phyloP scores from a whole-genome alignment of 2,888 invertebrate genomes.

The Mythimna lalbum region DNA sequence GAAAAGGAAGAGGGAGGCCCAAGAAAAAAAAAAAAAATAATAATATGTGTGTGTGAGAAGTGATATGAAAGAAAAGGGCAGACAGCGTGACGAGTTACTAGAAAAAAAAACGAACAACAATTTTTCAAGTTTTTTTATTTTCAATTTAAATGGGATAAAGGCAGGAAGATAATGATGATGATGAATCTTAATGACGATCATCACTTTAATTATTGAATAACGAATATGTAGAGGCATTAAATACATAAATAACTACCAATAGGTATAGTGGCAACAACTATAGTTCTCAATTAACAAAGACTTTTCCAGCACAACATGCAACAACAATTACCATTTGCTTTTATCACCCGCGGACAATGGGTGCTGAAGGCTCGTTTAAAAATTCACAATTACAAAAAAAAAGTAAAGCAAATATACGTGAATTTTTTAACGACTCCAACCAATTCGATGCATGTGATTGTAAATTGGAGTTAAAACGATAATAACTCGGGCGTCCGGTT shows the following conservation, averaged over 20 bases:
- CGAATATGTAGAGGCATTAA: background rate
- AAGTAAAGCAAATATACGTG: conserved; percentile 16
- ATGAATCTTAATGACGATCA: too few species aligned
- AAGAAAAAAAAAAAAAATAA: too few species aligned
- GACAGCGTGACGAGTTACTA: too few species aligned
- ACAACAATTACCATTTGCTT: conserved; percentile 40
- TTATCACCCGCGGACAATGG: conserved; percentile 22
- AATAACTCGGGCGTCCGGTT: conserved; percentile 53
- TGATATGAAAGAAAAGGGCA: too few species aligned
- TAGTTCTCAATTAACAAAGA: background rate
- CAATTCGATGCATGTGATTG: conserved; percentile 51
- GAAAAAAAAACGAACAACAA: too few species aligned
- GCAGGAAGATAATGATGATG: too few species aligned
- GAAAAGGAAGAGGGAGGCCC: too few species aligned
- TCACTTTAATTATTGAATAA: background rate
- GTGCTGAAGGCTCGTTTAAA: conserved; percentile 28
- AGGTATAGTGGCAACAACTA: background rate
- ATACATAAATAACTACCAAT: background rate
- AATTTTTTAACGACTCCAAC: conserved; percentile 29
- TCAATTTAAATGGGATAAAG: too few species aligned
- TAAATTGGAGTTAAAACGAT: conserved; percentile 60
- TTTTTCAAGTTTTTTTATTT: too few species aligned
- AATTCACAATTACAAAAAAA: conserved; percentile 36
- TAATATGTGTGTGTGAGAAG: too few species aligned
- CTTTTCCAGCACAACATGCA: background rate